A percentile compares a stretch with the other conserved stretches of the same genome.
phyloP scores from a whole-genome alignment of 2,113 vertebrate species.

The Neoarius graeffei region DNA sequence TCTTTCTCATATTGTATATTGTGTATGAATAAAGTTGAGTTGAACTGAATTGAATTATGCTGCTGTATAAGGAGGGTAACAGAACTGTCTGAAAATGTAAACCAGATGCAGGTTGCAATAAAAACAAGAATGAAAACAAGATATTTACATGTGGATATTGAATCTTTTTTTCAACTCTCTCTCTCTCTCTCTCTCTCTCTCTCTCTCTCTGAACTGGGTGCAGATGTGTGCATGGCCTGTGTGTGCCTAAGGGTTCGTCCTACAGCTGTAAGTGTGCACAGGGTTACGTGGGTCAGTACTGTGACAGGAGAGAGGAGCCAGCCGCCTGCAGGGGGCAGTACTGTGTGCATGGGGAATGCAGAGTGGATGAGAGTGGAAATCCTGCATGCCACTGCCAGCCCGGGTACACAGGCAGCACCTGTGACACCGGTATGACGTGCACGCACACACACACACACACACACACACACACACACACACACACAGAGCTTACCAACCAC shows the following conservation, averaged over 20 bases:
- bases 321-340: conserved; percentile 80
- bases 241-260: conserved; percentile 72
- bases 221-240: conserved; percentile 88
- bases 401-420: conserved; percentile 79
- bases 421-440: conserved; percentile 80
- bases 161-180: neutral
- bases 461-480: neutral
- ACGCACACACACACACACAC: neutral
- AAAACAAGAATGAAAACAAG: neutral
- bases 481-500: neutral
- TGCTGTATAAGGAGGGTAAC: neutral
- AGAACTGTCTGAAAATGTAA: neutral
- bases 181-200: neutral
- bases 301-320: conserved; percentile 83
- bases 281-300: conserved; percentile 83
- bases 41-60: too few species aligned
- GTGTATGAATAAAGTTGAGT: too few species aligned
- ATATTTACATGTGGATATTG: neutral
- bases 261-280: conserved; percentile 86
- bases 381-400: conserved; percentile 85
- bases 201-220: neutral
- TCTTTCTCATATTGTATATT: too few species aligned
- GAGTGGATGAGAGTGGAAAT: conserved; percentile 76
- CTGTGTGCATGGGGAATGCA: conserved; percentile 89
- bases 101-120: neutral